Evolutionary conservation across 2,113 vertebrate genomes (phyloP), one percentile per base, ranked within the genome.

Genomic region (Chaetops frenatus): DNA sequence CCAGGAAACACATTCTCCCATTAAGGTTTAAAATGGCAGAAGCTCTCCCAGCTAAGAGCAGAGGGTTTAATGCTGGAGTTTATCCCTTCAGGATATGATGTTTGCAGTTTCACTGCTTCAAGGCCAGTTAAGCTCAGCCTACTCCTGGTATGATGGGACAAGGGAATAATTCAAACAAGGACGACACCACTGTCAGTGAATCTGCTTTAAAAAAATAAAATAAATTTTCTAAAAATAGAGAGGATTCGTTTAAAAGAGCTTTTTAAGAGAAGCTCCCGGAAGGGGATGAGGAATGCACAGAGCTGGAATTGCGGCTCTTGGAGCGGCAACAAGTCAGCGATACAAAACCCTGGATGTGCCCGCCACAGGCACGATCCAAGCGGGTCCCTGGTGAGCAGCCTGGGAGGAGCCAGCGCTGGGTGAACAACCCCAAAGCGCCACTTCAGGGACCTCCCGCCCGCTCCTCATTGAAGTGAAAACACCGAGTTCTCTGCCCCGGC

Each of bases 321-420:
- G 14, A 21, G 35, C 2, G 6, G 36, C 57, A 80, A 18, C 10
- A 71, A 81, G 33, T 23, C 22, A 54, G 31, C 7, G 20, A 2
- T 0, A 4, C 3, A 7, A 42, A 42, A 50, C 7, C 1, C 2
- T 1, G n/a, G 12, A 13, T 0, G 13, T 0, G 17, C 40, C 2
- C 2, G 25, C 29, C 22, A 1, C 0, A 2, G 31, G 29, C 35
- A 12, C 0, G 12, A 15, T 2, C 9, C 53, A 0, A 11, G 29
- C 0, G 22, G 15, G 35, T 1, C 11, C 21, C 21, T 0, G 35
- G 24, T 0, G 45, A 12, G 1, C 9, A 4, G 44, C 25, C 53
- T 0, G 62, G 83, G 45, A 67, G 62, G 53, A 36, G 53, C 13
- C 54, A 4, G 17, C 27, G 3, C 14, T 0, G 62, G 6, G 2